Evolutionary conservation across 2,888 invertebrate species (phyloP).

Genomic region (Notodonta ziczac): DNA sequence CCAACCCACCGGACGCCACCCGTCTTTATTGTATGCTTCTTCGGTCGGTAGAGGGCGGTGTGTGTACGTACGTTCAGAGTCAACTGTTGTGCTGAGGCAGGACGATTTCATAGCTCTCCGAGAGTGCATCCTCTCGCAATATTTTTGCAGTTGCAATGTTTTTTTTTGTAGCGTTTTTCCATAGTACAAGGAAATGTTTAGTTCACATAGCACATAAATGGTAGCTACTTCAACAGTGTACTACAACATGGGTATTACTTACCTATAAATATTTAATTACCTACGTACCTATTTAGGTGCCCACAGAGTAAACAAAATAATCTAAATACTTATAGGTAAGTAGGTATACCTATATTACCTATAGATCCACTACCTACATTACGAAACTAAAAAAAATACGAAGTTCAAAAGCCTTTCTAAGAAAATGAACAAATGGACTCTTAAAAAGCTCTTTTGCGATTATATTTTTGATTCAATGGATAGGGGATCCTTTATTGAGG

Average conservation of each 20-base stretch:
- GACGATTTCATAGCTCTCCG: conserved; percentile 69
- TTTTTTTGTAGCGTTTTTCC: conserved; percentile 26
- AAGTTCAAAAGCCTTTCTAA: conserved; percentile 50
- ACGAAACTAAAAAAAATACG: conserved; percentile 37
- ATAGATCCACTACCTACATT: conserved; percentile 10
- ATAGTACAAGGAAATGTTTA: neutral
- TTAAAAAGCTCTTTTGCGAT: conserved; percentile 67
- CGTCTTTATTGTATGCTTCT: conserved; percentile 67
- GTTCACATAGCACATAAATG: neutral
- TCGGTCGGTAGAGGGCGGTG: conserved; percentile 45
- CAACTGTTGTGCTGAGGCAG: conserved; percentile 78
- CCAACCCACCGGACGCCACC: conserved; percentile 50
- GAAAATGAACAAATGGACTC: conserved; percentile 60
- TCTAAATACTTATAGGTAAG: no score
- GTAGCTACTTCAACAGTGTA: no score
- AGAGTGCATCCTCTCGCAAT: conserved; percentile 63
- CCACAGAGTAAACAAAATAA: no score
- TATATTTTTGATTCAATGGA: conserved; percentile 71
- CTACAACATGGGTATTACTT: no score
- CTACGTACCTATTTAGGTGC: no score
- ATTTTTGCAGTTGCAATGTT: conserved; percentile 54
- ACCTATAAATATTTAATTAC: no score
- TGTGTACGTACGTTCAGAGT: conserved; percentile 72
- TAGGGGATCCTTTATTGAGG: conserved; percentile 68
- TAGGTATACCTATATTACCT: no score